A percentile compares a stretch with the other conserved stretches of the same genome.
Evolutionary conservation across 2,888 invertebrate species (phyloP).

Genomic region (Gisinianus flammeolus): DNA sequence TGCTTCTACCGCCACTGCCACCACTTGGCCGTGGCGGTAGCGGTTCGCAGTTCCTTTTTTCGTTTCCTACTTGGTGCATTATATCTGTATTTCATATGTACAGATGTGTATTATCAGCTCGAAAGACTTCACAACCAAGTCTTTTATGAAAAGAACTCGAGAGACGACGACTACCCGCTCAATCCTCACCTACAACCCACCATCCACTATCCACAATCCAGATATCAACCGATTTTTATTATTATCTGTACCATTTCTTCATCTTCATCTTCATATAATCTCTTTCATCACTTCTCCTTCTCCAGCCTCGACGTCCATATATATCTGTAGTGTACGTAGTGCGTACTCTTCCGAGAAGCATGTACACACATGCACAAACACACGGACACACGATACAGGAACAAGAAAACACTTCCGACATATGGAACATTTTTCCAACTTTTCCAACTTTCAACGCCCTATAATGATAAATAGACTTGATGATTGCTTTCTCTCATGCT

Average conservation of each 20-base stretch:
- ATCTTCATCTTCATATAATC: background rate
- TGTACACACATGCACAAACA: no score
- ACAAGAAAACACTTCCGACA: no score
- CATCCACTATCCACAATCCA: background rate
- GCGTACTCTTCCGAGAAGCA: no score
- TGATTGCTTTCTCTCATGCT: no score
- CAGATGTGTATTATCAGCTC: background rate
- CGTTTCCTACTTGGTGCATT: no score
- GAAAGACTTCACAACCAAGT: background rate
- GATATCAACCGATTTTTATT: background rate
- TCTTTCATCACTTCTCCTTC: background rate
- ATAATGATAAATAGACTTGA: no score
- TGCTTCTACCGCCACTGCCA: background rate
- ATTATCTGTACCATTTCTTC: background rate
- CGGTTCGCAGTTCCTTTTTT: no score
- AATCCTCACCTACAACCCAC: background rate
- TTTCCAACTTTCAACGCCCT: no score
- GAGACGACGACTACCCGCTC: background rate
- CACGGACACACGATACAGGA: no score
- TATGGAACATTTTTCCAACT: no score
- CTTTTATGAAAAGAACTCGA: background rate
- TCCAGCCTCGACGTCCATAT: no score
- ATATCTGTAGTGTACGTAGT: no score
- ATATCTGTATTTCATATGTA: background rate
- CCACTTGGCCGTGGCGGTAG: background rate